phyloP scores from a whole-genome alignment of 1,140 invertebrate genomes.

The Cydia strobilella region DNA sequence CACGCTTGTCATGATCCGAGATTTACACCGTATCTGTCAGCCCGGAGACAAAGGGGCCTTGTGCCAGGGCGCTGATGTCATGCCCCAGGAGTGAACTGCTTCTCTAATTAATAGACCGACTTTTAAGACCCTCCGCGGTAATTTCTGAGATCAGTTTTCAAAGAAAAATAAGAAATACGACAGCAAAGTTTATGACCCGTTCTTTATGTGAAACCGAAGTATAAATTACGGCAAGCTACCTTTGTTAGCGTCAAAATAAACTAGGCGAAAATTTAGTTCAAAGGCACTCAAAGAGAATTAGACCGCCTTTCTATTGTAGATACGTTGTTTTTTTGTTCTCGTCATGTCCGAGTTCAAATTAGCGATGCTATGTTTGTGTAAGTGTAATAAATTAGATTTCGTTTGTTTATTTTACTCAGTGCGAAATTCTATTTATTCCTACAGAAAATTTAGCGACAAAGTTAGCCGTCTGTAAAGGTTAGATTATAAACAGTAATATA shows the following conservation, averaged over 20 bases:
- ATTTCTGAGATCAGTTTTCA: constrained; percentile 64
- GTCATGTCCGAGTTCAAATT: constrained; percentile 19
- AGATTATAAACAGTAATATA: constrained; percentile 9
- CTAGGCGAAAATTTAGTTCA: constrained; percentile 27
- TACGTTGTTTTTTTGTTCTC: constrained; percentile 21
- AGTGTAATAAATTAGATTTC: constrained; percentile 3
- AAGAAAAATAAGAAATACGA: constrained; percentile 74
- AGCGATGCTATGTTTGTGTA: neutral
- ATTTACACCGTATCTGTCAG: constrained; percentile 69
- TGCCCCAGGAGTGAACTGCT: constrained; percentile 50
- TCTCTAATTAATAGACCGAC: constrained; percentile 72
- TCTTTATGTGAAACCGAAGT: constrained; percentile 59
- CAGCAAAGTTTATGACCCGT: constrained; percentile 63
- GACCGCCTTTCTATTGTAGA: constrained; percentile 1
- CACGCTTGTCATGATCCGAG: constrained; percentile 65
- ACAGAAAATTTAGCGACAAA: neutral
- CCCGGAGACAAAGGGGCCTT: constrained; percentile 67
- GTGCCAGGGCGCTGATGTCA: constrained; percentile 72
- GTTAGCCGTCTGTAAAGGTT: constrained; percentile 6
- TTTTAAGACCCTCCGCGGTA: constrained; percentile 63
- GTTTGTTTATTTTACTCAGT: neutral
- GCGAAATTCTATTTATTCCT: neutral
- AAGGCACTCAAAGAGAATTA: constrained; percentile 29
- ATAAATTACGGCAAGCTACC: constrained; percentile 60
- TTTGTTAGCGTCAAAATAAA: constrained; percentile 55